A percentile compares a stretch with the other conserved stretches of the same genome.
These are phyloP conservation scores for Solen grandis DNA, from an alignment of 1,140 invertebrate species.

Conservation along the genomic window DNA sequence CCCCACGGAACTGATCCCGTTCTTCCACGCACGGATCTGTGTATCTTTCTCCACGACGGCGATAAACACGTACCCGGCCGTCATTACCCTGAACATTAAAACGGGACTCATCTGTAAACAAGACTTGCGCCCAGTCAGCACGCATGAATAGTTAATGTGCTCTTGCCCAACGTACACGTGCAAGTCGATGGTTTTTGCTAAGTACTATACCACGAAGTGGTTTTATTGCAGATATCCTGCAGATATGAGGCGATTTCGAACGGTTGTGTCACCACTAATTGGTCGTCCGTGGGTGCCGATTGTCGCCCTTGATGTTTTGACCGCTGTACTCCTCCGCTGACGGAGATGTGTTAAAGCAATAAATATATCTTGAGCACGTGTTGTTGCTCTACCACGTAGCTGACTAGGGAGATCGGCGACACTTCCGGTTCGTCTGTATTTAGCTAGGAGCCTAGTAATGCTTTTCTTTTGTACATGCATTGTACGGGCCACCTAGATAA, in stretches of 20 bases:
- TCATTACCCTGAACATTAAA: neutral
- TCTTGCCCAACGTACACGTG: neutral
- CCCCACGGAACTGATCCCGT: conserved; percentile 1
- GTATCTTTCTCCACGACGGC: conserved; percentile 1
- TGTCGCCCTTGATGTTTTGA: neutral
- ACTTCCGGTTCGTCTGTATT: too few species aligned
- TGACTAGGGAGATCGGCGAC: neutral
- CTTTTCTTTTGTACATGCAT: too few species aligned
- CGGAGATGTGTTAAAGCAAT: neutral
- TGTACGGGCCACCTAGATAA: too few species aligned
- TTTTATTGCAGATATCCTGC: neutral
- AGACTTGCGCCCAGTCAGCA: neutral
- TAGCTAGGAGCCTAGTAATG: too few species aligned
- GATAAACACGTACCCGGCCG: neutral
- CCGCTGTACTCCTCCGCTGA: neutral
- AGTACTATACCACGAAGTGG: neutral
- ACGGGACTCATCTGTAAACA: conserved; percentile 4
- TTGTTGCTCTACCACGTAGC: neutral
- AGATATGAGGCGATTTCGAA: neutral
- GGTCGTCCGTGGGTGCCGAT: neutral
- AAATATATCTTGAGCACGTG: neutral
- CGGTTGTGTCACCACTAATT: neutral
- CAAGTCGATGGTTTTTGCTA: neutral
- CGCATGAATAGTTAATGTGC: neutral
- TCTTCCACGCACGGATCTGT: neutral